Evolutionary conservation across 2,888 invertebrate genomes (phyloP), one percentile per base, ranked within the genome.

Genomic region (Temnothorax rugatulus): DNA sequence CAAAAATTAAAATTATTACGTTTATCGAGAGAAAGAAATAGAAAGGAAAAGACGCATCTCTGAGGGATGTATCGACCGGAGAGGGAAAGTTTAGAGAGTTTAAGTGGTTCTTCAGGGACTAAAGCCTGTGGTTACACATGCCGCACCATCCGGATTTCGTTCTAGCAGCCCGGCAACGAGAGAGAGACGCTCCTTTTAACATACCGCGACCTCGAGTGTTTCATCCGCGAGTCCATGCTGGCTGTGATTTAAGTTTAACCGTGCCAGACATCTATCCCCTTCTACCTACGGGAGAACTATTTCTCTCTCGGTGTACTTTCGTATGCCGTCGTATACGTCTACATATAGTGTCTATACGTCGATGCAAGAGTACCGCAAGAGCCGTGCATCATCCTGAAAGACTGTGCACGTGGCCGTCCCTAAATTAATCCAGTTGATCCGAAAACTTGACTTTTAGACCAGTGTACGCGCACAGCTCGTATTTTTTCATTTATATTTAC

Each of bases 191-290:
- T 83, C 82, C 91, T 93, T 93, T 92, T 90, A 91, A 92, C 88
- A 89, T 91, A 89, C 91, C 92, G 92, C 90, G 88, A 79, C 86
- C 90, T 92, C 90, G 91, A 93, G 92, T 91, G 90, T 85, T 77
- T 47, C 75, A 69, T 68, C 8, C 59, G 76, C 73, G 85, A 66
- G 83, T 82, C 47, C 59, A 41, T 61, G 83, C 50, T 59, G 81
- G 50, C 34, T 68, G 57, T 64, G 54, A 77, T 85, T 89, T 84
- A 86, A 89, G 77, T 86, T 89, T 84, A 86, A 87, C 85, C 84
- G 84, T 44, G 84, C 86, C 88, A 88, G 86, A 86, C 86, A 71
- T 34, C 81, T 75, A 52, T 57, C 64, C 47, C 54, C 61, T 73
- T 71, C 59, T 38, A 44, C 52, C 13, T 59, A 59, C 5, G n/a